These are phyloP conservation scores for Neuroscelio doddi DNA, from an alignment of 2,888 invertebrate species.

Conservation along the genomic window DNA sequence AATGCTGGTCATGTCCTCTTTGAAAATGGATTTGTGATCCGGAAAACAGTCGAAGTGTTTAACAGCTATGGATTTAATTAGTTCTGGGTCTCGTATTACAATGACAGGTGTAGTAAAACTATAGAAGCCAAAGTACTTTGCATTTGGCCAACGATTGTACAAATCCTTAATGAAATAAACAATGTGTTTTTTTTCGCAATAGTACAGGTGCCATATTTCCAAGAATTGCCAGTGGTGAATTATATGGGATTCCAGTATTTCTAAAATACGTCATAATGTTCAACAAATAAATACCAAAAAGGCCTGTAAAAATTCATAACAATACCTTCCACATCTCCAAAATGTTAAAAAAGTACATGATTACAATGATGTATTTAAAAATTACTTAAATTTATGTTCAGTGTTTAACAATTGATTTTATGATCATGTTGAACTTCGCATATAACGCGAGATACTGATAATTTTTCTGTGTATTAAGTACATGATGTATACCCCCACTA, in stretches of 20 bases:
- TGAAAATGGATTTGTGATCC: constrained; percentile 50
- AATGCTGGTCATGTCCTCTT: constrained; percentile 73
- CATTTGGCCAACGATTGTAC: constrained; percentile 36
- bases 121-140: constrained; percentile 54
- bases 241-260: constrained; percentile 27
- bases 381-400: too few species aligned
- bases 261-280: constrained; percentile 12
- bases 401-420: too few species aligned
- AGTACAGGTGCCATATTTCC: constrained; percentile 42
- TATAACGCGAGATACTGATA: too few species aligned
- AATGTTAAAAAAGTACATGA: too few species aligned
- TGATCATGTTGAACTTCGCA: too few species aligned
- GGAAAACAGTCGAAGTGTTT: constrained; percentile 58
- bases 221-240: constrained; percentile 33
- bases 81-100: constrained; percentile 56
- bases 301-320: constrained; percentile 2
- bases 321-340: constrained; percentile 24
- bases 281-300: constrained; percentile 7
- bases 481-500: too few species aligned
- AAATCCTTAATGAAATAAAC: constrained; percentile 13
- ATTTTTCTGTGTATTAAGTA: too few species aligned
- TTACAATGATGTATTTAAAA: too few species aligned
- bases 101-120: constrained; percentile 52
- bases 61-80: constrained; percentile 56
- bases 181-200: constrained; percentile 16